A percentile compares a stretch with the other conserved stretches of the same genome.
Evolutionary conservation across 2,797 vertebrate genomes (phyloP).

Genomic region (Sardinella longiceps): DNA sequence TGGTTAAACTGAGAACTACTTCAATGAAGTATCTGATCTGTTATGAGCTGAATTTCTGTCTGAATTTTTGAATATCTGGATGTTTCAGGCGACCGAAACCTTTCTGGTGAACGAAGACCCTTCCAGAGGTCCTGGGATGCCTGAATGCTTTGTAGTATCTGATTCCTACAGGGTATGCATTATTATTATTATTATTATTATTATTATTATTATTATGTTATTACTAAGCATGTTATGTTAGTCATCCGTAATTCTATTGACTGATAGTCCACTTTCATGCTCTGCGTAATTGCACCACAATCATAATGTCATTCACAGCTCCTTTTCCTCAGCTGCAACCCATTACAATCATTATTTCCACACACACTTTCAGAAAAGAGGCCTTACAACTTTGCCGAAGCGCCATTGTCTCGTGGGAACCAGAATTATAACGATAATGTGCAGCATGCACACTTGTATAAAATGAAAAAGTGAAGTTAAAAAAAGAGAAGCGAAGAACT

Average conservation of each 20-base stretch:
- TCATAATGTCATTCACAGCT: slow-evolving; percentile 82
- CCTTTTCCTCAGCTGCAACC: slow-evolving; percentile 79
- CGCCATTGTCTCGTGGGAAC: slow-evolving; percentile 64
- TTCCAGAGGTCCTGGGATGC: slow-evolving; percentile 81
- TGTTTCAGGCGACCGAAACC: slow-evolving; percentile 79
- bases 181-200: slow-evolving; percentile 62
- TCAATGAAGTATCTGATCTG: not conserved
- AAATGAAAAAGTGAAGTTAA: slow-evolving; percentile 51
- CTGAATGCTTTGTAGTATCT: slow-evolving; percentile 84
- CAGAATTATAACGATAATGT: slow-evolving; percentile 70
- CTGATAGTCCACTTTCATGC: slow-evolving; percentile 75
- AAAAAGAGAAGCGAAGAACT: slow-evolving; percentile 42
- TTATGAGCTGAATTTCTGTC: slow-evolving; percentile 48
- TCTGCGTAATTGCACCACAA: slow-evolving; percentile 76
- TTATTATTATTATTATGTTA: slow-evolving; percentile 63
- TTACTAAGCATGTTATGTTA: slow-evolving; percentile 48
- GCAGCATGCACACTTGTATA: slow-evolving; percentile 58
- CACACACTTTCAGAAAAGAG: slow-evolving; percentile 59
- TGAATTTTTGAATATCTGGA: slow-evolving; percentile 47
- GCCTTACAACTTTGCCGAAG: slow-evolving; percentile 64
- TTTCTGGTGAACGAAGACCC: slow-evolving; percentile 84
- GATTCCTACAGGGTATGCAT: slow-evolving; percentile 83
- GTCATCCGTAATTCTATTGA: slow-evolving; percentile 71
- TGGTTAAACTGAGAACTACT: not conserved
- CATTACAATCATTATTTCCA: slow-evolving; percentile 83